Conservation (phyloP, 1,140 invertebrate species). For the Drosophila nasuta region DNA sequence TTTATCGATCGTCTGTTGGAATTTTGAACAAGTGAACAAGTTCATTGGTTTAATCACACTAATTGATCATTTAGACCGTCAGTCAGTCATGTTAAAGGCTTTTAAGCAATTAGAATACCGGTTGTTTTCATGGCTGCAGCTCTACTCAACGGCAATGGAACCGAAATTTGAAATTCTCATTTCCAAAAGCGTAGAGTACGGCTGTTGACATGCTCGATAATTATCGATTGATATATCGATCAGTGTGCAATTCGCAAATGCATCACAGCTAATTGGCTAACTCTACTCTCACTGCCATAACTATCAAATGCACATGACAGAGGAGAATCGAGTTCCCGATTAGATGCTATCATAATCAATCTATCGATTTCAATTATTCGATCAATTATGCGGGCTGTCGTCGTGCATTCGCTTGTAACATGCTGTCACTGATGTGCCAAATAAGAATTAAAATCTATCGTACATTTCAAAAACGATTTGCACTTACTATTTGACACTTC, state of each 20-base stretch:
- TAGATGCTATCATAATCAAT: constrained; percentile 24
- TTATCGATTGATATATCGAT: constrained; percentile 4
- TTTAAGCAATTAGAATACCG: too few species aligned
- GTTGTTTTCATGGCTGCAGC: constrained; percentile 13
- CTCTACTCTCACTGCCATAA: constrained; percentile 51
- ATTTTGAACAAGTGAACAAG: too few species aligned
- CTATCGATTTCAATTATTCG: background rate
- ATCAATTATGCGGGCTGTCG: constrained; percentile 1
- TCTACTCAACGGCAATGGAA: constrained; percentile 47
- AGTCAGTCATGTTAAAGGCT: too few species aligned
- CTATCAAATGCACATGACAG: constrained; percentile 43
- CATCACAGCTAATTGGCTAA: constrained; percentile 44
- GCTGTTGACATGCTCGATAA: constrained; percentile 22
- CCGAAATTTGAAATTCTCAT: constrained; percentile 1
- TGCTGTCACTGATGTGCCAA: constrained; percentile 62
- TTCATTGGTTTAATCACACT: too few species aligned
- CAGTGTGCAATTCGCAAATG: background rate
- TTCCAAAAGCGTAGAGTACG: constrained; percentile 54
- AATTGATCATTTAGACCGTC: too few species aligned
- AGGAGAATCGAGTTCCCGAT: constrained; percentile 58
- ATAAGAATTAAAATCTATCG: constrained; percentile 38
- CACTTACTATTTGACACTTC: constrained; percentile 58
- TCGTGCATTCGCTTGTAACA: constrained; percentile 36
- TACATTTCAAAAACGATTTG: constrained; percentile 17
- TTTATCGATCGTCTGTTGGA: background rate